Evolutionary conservation across 2,888 invertebrate species (phyloP).

Genomic region (Megamerina dolium): DNA sequence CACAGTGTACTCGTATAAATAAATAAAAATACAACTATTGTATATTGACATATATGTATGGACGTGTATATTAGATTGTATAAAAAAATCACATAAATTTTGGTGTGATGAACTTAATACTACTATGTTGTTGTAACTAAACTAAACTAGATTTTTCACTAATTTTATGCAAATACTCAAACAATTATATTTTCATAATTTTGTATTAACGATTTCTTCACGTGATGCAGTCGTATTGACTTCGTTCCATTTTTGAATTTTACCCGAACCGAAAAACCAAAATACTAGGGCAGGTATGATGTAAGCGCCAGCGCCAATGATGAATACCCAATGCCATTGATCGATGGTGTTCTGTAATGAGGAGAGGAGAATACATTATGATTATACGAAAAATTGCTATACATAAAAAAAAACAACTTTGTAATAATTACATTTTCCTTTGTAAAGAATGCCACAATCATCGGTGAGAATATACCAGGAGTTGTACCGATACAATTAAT

Average conservation of each 20-base stretch:
- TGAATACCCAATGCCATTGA: constrained; percentile 69
- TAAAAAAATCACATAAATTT: no score
- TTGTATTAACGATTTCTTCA: constrained; percentile 39
- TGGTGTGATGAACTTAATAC: no score
- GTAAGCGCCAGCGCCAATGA: constrained; percentile 66
- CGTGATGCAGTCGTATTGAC: constrained; percentile 38
- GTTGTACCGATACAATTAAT: constrained; percentile 67
- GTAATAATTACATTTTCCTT: constrained; percentile 27
- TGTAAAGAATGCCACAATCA: constrained; percentile 56
- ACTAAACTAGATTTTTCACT: no score
- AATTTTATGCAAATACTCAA: no score
- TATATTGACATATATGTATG: no score
- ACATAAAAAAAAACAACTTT: neutral
- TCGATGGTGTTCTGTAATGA: constrained; percentile 65
- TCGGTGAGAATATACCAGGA: constrained; percentile 66
- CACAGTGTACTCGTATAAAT: no score
- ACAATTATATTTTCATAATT: no score
- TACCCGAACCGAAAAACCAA: constrained; percentile 64
- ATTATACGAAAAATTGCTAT: neutral
- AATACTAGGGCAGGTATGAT: constrained; percentile 64
- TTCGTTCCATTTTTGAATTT: constrained; percentile 66
- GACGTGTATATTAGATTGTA: no score
- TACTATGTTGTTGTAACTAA: no score
- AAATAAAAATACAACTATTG: no score
- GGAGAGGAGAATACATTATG: neutral